Evolutionary conservation across 1,140 invertebrate species (phyloP).

Genomic region (Semibalanus balanoides): DNA sequence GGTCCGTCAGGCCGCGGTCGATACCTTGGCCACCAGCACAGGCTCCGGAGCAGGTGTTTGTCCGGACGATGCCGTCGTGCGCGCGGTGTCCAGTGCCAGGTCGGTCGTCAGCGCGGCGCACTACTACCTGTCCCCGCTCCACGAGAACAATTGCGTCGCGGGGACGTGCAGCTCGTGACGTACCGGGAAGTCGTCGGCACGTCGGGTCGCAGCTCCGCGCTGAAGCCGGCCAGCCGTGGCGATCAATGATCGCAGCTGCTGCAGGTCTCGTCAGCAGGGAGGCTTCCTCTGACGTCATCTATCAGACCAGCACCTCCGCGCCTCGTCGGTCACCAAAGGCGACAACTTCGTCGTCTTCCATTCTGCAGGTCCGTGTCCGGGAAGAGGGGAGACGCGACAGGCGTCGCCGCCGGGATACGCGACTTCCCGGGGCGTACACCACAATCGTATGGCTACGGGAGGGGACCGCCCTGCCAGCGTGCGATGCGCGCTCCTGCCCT

Average conservation of each 20-base stretch:
- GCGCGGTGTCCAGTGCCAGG: slow-evolving; percentile 8
- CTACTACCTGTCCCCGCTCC: slow-evolving; percentile 7
- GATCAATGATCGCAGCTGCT: too few species aligned
- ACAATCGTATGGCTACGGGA: background rate
- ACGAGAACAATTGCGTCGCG: background rate
- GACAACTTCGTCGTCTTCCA: too few species aligned
- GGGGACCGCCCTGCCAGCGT: background rate
- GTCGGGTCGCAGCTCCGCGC: too few species aligned
- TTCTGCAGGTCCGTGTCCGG: too few species aligned
- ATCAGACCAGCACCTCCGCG: too few species aligned
- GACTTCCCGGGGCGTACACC: background rate
- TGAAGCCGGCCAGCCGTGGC: too few species aligned
- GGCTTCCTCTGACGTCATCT: too few species aligned
- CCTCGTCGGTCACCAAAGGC: too few species aligned
- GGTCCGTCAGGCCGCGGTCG: slow-evolving; percentile 13
- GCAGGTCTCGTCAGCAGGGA: too few species aligned
- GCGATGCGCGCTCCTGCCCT: background rate
- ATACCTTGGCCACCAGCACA: slow-evolving; percentile 19
- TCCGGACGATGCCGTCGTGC: slow-evolving; percentile 19
- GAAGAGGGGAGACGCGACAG: background rate
- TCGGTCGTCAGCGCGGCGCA: background rate
- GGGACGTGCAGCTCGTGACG: too few species aligned
- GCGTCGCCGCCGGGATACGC: background rate
- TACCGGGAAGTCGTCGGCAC: too few species aligned
- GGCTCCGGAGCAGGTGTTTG: slow-evolving; percentile 13